Conservation (phyloP, 2,888 invertebrate genomes). For the Onthophagus sagittarius region DNA sequence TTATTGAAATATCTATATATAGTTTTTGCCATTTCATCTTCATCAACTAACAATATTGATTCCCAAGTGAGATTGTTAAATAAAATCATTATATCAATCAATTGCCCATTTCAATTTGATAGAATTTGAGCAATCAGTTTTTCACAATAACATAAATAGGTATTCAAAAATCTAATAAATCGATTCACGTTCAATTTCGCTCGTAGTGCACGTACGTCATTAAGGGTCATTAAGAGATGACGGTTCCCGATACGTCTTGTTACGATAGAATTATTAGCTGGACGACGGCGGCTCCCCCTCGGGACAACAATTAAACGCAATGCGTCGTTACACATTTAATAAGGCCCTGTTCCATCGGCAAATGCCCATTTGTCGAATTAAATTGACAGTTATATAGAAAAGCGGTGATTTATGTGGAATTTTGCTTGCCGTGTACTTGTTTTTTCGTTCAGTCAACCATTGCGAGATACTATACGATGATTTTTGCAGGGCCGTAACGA, state of each 20-base stretch:
- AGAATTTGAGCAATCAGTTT: no score
- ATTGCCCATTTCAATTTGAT: no score
- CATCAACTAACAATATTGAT: no score
- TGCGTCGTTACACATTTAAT: constrained; percentile 22
- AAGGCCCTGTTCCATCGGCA: constrained; percentile 20
- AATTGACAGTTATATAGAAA: constrained; percentile 25
- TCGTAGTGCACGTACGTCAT: background rate
- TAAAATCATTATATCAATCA: no score
- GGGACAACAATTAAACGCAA: constrained; percentile 19
- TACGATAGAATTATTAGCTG: background rate
- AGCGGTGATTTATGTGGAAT: constrained; percentile 25
- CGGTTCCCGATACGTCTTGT: background rate
- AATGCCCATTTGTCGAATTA: constrained; percentile 27
- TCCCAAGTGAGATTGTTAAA: no score
- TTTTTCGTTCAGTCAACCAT: background rate
- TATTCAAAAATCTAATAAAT: background rate
- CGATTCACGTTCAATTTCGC: background rate
- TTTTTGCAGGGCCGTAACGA: background rate
- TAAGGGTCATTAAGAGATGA: background rate
- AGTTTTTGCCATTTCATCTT: no score
- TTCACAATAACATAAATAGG: no score
- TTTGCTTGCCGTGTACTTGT: constrained; percentile 15
- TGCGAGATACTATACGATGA: background rate
- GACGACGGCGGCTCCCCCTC: background rate
- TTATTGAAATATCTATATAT: no score